Percentiles rank a stretch among this genome's conserved stretches.
Evolutionary conservation across 2,113 vertebrate genomes (phyloP).

Genomic region (Calidris pygmaea): DNA sequence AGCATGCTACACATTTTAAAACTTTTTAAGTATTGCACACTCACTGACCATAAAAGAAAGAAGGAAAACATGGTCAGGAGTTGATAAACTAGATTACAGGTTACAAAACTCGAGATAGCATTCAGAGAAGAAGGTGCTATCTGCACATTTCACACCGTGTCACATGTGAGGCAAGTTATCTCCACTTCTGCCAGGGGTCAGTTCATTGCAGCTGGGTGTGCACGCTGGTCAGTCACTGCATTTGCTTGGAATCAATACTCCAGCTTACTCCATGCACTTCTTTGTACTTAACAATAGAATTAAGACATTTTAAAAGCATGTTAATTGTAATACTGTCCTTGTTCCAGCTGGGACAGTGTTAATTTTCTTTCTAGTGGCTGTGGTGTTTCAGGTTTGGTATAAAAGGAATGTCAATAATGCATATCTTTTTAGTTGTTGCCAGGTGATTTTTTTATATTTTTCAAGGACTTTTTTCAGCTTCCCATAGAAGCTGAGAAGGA

Average conservation of each 20-base stretch:
- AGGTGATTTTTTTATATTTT: not conserved
- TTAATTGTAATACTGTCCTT: not conserved
- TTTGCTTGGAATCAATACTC: not conserved
- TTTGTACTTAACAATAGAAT: not conserved
- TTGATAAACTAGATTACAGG: not conserved
- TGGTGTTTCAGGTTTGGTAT: not conserved
- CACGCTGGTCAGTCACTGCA: not conserved
- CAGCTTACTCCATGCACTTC: not conserved
- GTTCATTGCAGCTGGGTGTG: not conserved
- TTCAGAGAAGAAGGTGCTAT: not conserved
- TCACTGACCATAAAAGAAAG: not conserved
- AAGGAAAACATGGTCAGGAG: not conserved
- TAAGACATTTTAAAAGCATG: not conserved
- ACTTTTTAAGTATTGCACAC: not conserved
- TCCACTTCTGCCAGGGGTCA: not conserved
- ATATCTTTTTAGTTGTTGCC: not conserved
- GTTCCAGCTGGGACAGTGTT: not conserved
- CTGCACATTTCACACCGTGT: not conserved
- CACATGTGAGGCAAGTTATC: not conserved
- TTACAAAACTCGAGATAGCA: not conserved
- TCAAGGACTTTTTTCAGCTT: not conserved
- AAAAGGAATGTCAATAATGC: not conserved
- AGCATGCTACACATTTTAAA: not conserved
- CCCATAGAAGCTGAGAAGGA: not conserved
- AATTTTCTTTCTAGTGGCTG: not conserved